phyloP scores from a whole-genome alignment of 2,113 vertebrate genomes.

The Tragelaphus strepsiceros region DNA sequence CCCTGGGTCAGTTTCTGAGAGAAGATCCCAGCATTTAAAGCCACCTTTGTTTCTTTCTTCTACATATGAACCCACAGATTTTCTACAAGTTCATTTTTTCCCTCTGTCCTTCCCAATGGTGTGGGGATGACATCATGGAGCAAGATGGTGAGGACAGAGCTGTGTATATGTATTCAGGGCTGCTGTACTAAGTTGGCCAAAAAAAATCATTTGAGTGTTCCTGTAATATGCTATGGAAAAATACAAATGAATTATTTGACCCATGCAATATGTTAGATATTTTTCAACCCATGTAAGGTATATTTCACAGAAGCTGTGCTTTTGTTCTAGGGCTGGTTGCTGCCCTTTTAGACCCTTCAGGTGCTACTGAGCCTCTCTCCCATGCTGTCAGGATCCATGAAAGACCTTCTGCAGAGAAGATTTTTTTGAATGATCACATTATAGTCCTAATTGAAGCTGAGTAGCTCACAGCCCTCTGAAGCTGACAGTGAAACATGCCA shows the following conservation, averaged over 20 bases:
- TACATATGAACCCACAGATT: not conserved
- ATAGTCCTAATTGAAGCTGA: conserved; percentile 20
- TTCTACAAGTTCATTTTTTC: not conserved
- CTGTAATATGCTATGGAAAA: not conserved
- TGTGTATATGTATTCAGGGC: accelerated
- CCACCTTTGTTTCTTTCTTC: not conserved
- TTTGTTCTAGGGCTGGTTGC: not conserved
- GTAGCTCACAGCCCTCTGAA: not conserved
- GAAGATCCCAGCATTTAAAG: not conserved
- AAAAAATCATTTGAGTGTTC: not conserved
- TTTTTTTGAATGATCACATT: conserved; percentile 33
- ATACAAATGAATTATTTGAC: not conserved
- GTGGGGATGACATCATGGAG: not conserved
- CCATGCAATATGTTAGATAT: not conserved
- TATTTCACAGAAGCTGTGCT: not conserved
- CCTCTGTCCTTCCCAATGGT: not conserved
- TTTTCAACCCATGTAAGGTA: not conserved
- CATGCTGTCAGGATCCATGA: not conserved
- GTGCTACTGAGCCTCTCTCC: not conserved
- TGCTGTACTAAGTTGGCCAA: not conserved
- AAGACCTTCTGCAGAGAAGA: not conserved
- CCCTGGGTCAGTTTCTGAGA: not conserved
- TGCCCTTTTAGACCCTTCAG: not conserved
- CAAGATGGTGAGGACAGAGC: not conserved
- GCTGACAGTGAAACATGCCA: conserved; percentile 18